Percentiles rank a stretch among this genome's conserved stretches.
Evolutionary conservation across 1,140 invertebrate genomes (phyloP).

Genomic region (Bombus pyrosoma): DNA sequence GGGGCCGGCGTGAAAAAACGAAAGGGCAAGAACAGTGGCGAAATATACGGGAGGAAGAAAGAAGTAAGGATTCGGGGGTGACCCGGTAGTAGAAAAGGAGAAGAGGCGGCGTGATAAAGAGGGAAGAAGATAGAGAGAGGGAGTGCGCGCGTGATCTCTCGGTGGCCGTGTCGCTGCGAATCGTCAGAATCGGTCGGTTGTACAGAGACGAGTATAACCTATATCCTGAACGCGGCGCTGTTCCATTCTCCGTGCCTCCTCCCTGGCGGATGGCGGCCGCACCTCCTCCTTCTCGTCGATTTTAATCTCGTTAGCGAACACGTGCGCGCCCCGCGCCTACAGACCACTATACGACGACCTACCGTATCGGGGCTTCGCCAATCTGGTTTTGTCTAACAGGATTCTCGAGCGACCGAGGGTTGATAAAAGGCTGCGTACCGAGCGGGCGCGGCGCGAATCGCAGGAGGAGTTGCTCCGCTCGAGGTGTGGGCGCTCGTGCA

Average conservation of each 20-base stretch:
- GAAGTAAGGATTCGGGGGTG: constrained; percentile 9
- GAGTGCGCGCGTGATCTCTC: constrained; percentile 21
- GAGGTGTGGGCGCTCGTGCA: constrained; percentile 66
- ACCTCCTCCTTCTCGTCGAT: constrained; percentile 69
- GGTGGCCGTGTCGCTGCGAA: constrained; percentile 29
- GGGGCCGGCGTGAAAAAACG: not conserved
- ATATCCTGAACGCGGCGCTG: constrained; percentile 46
- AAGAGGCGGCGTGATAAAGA: not conserved
- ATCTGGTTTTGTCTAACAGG: constrained; percentile 84
- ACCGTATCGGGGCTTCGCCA: constrained; percentile 79
- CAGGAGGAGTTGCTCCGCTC: constrained; percentile 63
- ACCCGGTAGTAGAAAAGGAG: constrained; percentile 7
- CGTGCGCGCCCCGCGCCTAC: constrained; percentile 78
- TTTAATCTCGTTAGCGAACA: constrained; percentile 83
- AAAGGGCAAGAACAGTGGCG: not conserved
- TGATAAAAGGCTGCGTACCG: constrained; percentile 78
- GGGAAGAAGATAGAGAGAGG: not conserved
- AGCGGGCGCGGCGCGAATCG: constrained; percentile 72
- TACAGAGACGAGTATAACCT: constrained; percentile 34
- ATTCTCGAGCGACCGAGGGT: constrained; percentile 77
- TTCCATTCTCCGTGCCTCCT: constrained; percentile 75
- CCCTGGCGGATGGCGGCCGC: constrained; percentile 69
- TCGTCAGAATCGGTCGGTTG: constrained; percentile 38
- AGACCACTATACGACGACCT: constrained; percentile 49
- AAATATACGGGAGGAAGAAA: not conserved